Percentiles rank a stretch among this genome's conserved stretches.
These are phyloP conservation scores for Cephus runcator DNA, from an alignment of 2,888 invertebrate species.

Conservation along the genomic window DNA sequence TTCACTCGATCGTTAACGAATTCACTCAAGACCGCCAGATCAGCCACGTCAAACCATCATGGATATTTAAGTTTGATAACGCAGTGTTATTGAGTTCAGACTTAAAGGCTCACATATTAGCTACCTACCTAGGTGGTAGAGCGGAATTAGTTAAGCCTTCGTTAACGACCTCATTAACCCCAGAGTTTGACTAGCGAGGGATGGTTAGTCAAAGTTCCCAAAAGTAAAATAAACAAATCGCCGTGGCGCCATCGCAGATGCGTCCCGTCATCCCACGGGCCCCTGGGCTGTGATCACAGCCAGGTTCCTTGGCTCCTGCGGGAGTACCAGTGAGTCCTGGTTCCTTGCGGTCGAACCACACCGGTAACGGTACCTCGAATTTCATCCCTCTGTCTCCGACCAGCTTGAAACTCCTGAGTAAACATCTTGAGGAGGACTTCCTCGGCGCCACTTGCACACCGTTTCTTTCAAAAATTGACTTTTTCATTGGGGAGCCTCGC, in stretches of 20 bases:
- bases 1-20: not conserved
- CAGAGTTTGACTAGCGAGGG: conserved; percentile 19
- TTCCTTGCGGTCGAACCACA: conserved; percentile 16
- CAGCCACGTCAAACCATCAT: not conserved
- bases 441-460: conserved; percentile 52
- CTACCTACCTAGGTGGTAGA: conserved; percentile 15
- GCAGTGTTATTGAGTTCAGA: not conserved
- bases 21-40: not conserved
- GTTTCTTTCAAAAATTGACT: conserved; percentile 4
- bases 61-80: not conserved
- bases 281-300: conserved; percentile 30
- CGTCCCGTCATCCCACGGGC: conserved; percentile 57
- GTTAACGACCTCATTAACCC: conserved; percentile 59
- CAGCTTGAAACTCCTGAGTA: conserved; percentile 56
- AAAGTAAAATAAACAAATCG: conserved; percentile 63
- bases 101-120: not conserved
- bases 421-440: conserved; percentile 51
- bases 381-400: conserved; percentile 35
- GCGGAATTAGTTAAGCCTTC: conserved; percentile 44
- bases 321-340: not conserved
- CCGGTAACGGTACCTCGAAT: conserved; percentile 43
- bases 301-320: conserved; percentile 16
- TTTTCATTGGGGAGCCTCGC: not conserved
- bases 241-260: conserved; percentile 64
- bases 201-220: conserved; percentile 2